These are phyloP conservation scores for Thecocarcelia acutangulata DNA, from an alignment of 2,888 invertebrate genomes.

Conservation along the genomic window DNA sequence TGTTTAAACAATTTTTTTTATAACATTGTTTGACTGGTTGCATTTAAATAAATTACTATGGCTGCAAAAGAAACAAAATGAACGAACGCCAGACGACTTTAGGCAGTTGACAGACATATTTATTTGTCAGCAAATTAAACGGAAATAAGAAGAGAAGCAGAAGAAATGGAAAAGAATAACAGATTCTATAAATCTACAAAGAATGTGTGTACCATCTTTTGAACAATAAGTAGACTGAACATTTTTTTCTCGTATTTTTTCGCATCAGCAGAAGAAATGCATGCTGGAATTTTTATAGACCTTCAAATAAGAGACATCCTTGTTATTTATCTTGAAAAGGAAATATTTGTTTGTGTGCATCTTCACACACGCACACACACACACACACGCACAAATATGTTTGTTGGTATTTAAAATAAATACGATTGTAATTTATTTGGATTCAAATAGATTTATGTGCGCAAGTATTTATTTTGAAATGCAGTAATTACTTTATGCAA, in stretches of 20 bases:
- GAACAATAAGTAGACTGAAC: not conserved
- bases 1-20: conserved; percentile 4
- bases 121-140: conserved; percentile 52
- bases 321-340: conserved; percentile 7
- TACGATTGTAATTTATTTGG: conserved; percentile 13
- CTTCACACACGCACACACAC: no score
- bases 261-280: conserved; percentile 12
- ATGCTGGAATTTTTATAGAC: conserved; percentile 21
- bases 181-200: conserved; percentile 2
- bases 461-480: not conserved
- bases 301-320: conserved; percentile 16
- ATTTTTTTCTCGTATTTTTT: not conserved
- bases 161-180: not conserved
- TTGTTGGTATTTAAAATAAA: not conserved
- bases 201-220: conserved; percentile 5
- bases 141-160: not conserved
- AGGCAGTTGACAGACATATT: conserved; percentile 58
- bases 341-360: not conserved
- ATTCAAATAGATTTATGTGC: not conserved
- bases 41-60: conserved; percentile 43
- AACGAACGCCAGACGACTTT: conserved; percentile 30
- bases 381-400: no score
- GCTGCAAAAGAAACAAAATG: conserved; percentile 4
- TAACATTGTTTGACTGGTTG: conserved; percentile 23
- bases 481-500: not conserved